Evolutionary conservation across 2,888 invertebrate species (phyloP), one percentile per base, ranked within the genome.

Genomic region (Odiellus spinosus): DNA sequence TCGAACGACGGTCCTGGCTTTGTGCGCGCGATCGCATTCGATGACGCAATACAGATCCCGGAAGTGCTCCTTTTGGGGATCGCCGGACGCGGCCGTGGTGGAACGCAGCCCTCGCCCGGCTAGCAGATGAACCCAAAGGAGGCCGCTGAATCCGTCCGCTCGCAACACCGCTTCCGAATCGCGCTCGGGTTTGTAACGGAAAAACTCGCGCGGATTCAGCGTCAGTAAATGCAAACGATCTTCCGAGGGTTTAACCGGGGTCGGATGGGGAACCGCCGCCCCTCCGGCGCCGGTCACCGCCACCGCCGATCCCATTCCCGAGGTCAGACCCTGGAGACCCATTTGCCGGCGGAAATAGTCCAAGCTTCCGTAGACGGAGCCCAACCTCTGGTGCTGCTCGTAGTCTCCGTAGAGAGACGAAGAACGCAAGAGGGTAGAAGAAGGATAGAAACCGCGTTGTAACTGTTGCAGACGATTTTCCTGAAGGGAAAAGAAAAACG

Each of bases 1-100:
- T 48, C 93, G 77, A 21, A 95, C 91, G 61, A 93, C 93, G 33
- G 93, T 95, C 48, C 95, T 73, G 33, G 93, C 95, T 70, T 93
- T 93, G 69, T 95, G 93, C 43, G 91, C 85, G 49, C 91, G 76
- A 68, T 95, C 95, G 63, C 95, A 88, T 67, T 98, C 96, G 51
- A 98, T 73, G 33, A 98, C 96, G 66, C 96, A 96, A 68, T 98
- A 98, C 48, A 98, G 72, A 68, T 98, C 96, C 53, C 91, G 72
- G 42, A 50, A 51, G 36, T 53, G 53, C 20, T 53, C 53, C 20
- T 48, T 48, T 40, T 52, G 52, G 15, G 48, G 45, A 8, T 26
- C 26, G 4, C 26, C 26, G 5, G 26, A 26, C 10, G 38, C 38
- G 18, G 15, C 17, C 2, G 17, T 18, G 5, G 53, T 47, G 1